A percentile compares a stretch with the other conserved stretches of the same genome.
phyloP scores from a whole-genome alignment of 2,797 vertebrate species.

The Sciaenops ocellatus region DNA sequence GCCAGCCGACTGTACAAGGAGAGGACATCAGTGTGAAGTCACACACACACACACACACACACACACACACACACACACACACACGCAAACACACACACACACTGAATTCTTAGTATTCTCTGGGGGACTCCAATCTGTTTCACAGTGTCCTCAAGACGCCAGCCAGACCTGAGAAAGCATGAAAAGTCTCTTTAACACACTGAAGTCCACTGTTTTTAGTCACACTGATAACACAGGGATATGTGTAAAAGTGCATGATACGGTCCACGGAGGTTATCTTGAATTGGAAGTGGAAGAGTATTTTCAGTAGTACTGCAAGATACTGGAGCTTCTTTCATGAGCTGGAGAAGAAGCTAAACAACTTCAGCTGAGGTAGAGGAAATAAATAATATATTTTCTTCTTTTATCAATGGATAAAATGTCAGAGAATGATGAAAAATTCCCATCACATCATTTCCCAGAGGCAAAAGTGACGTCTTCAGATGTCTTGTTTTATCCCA shows the following conservation, averaged over 20 bases:
- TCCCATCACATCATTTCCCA: not conserved
- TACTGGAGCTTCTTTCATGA: slow-evolving; percentile 4
- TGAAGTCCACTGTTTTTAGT: slow-evolving; percentile 27
- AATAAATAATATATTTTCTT: not conserved
- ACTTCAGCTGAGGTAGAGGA: not conserved
- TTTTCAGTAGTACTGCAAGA: not conserved
- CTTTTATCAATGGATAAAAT: not conserved
- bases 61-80: slow-evolving; percentile 32
- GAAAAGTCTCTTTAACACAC: slow-evolving; percentile 37
- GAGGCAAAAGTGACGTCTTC: not conserved
- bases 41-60: slow-evolving; percentile 20
- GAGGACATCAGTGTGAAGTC: slow-evolving; percentile 42
- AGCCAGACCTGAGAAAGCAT: slow-evolving; percentile 25
- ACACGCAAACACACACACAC: slow-evolving; percentile 20
- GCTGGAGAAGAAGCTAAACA: not conserved
- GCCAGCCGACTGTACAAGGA: slow-evolving; percentile 42
- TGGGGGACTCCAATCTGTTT: slow-evolving; percentile 17
- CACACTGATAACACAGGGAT: slow-evolving; percentile 47
- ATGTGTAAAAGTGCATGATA: slow-evolving; percentile 52
- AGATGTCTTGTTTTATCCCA: not conserved
- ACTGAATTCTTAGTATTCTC: slow-evolving; percentile 31
- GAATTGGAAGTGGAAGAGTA: slow-evolving; percentile 16
- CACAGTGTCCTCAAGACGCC: slow-evolving; percentile 44
- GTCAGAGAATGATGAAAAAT: not conserved
- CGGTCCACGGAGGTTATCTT: slow-evolving; percentile 17